Base-by-base conservation (phyloP, 2,797 vertebrate species). In the Austrolebias charrua region DNA sequence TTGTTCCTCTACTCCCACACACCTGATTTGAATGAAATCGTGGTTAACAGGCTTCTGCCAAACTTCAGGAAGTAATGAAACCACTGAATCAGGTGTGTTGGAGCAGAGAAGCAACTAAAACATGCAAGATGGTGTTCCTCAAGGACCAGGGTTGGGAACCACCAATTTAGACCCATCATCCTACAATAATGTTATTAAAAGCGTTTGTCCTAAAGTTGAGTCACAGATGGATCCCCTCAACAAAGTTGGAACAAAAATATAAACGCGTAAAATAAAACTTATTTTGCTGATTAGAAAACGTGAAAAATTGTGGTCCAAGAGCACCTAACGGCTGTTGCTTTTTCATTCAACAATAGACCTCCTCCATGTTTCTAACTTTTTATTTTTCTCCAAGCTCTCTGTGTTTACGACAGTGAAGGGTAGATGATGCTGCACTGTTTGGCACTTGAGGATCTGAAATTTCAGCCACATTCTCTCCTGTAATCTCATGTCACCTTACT, bases 401-500 rank as follows among this genome's bases (percentile, higher is more conserved):
- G 58, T 72, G 9, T 74, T 75, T 70, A 80, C 68, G 73, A 82
- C 71, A 71, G 63, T 33, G 51, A 49, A 79, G 76, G 67, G 75
- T 77, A 73, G 65, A 75, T 70, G 76, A 80, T 76, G 76, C 66
- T 88, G 79, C 78, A 75, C 82, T 84, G 62, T 62, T 87, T 87
- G 90, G 90, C 88, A 91, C 90, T 91, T 91, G 78, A 84, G 86
- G 90, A 87, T 89, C 79, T 73, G 55, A 72, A 56, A 81, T 69
- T 80, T 87, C 77, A 75, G 80, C 76, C 77, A 85, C 76, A 76
- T 83, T 89, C 75, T 80, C 72, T 74, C 79, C 75, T 75, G 86
- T 82, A 84, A 83, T 90, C 81, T 76, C 64, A 55, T 71, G 75
- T 82, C 78, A 79, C 73, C 76, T 85, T 63, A 38, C 73, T 76